Base-by-base conservation (phyloP, 2,888 invertebrate genomes). In the Stenodema calcarata region DNA sequence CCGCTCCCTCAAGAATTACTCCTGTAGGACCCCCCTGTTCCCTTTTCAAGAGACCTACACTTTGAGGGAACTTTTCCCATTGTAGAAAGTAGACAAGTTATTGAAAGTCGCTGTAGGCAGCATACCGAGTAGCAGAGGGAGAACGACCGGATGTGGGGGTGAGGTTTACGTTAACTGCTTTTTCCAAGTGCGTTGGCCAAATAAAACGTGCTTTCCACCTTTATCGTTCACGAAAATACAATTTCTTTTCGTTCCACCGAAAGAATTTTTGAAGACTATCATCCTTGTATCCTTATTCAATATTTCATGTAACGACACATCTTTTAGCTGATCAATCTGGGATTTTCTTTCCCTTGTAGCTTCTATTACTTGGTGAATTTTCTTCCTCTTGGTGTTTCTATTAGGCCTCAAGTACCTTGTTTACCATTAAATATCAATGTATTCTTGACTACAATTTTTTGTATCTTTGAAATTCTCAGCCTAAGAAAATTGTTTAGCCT, bases 21-120 rank as follows among this genome's bases (percentile, higher is more conserved):
- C 62, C 62, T 62, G 27, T 62, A 62, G n/a, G 23, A 9, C 23
- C 62, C 23, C 35, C 62, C 23, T 7, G 18, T 23, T 23, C n/a
- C 23, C 62, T 23, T 27, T 62, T 47, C 23, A 23, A 11, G 62
- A 23, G 27, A 0, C 23, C 62, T 35, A 62, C 62, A 62, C 62
- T 44, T 30, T 47, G 30, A 50, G 35, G 50, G 28, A 80, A 80
- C 80, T 80, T 80, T 80, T 80, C 80, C 50, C 80, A 80, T 80
- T 80, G 80, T 80, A 80, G n/a, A n/a, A n/a, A n/a, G 80, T 47
- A 80, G 30, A 80, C 44, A 80, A 80, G 80, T 80, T 80, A 80
- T 80, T 80, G 80, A 80, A 80, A 80, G 80, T 80, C 54, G 54
- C 54, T 50, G 80, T 47, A 47, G 47, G 50, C 47, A 50, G 80